Percentiles rank a stretch among this genome's conserved stretches.
Evolutionary conservation across 2,113 vertebrate genomes (phyloP).

Genomic region (Panthera tigris): DNA sequence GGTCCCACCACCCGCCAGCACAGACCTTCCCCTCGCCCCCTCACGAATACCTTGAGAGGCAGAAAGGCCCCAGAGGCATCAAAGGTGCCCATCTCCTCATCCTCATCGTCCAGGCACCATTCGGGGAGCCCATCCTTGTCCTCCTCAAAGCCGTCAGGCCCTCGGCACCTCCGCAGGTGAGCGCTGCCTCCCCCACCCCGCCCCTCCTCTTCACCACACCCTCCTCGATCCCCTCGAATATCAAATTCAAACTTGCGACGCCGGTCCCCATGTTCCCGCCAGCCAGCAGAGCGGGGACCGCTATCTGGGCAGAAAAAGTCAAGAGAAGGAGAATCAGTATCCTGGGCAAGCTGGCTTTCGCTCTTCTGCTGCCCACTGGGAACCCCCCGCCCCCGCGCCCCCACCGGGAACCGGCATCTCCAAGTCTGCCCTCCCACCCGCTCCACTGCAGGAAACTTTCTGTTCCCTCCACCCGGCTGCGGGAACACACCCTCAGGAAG

Average conservation of each 20-base stretch:
- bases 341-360: not conserved
- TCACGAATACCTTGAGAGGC: constrained; percentile 87
- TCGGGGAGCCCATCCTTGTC: constrained; percentile 93
- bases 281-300: constrained; percentile 93
- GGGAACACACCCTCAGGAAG: not conserved
- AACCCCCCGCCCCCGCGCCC: not conserved
- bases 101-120: constrained; percentile 95
- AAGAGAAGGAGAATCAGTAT: not conserved
- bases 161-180: constrained; percentile 79
- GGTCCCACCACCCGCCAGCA: not conserved
- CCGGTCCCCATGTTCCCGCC: constrained; percentile 91
- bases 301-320: constrained; percentile 82
- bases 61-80: constrained; percentile 95
- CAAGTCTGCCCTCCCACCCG: not conserved
- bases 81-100: constrained; percentile 94
- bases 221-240: constrained; percentile 88
- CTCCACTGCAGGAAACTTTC: not conserved
- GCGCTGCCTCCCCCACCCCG: constrained; percentile 77
- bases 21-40: not conserved
- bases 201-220: constrained; percentile 80
- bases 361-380: not conserved
- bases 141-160: constrained; percentile 89
- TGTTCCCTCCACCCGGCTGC: not conserved
- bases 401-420: fast-evolving
- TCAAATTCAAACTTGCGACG: constrained; percentile 94